Evolutionary conservation across 30 jellyfish, hydroid and myxozoan species (phyloP).

Genomic region (Turritopsis dohrnii): DNA sequence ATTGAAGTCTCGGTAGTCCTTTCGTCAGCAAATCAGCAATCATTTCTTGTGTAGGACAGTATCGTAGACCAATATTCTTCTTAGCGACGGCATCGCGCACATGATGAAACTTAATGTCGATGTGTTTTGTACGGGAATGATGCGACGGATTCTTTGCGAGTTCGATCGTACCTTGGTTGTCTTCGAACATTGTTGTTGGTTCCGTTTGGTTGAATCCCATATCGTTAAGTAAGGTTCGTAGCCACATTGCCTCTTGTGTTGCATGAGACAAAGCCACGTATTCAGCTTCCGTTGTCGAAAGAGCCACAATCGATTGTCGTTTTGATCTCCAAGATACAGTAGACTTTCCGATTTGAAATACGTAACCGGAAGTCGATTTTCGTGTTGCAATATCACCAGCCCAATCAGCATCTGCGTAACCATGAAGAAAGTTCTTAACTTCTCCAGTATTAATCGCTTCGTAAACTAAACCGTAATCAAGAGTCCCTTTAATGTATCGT

Average conservation of each 20-base stretch:
- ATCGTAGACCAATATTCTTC: too few relatives aligned
- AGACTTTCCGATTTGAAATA: slow-evolving; percentile 33
- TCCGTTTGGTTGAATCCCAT: too few relatives aligned
- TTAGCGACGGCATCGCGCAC: too few relatives aligned
- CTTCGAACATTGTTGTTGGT: too few relatives aligned
- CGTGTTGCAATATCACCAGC: slow-evolving; percentile 35
- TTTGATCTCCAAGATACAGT: slow-evolving; percentile 28
- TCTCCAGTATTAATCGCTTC: not conserved
- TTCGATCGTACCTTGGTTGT: too few relatives aligned
- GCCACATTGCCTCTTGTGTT: not conserved
- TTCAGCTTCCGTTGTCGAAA: slow-evolving; percentile 25
- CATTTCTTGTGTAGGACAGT: too few relatives aligned
- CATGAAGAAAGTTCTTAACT: not conserved
- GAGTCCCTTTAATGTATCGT: slow-evolving; percentile 44
- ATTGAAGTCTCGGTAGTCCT: too few relatives aligned
- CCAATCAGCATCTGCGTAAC: slow-evolving; percentile 44
- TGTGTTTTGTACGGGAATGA: too few relatives aligned
- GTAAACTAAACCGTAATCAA: slow-evolving; percentile 23
- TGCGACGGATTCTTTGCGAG: too few relatives aligned
- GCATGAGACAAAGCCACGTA: not conserved
- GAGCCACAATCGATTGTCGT: slow-evolving; percentile 29
- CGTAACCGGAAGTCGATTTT: slow-evolving; percentile 40
- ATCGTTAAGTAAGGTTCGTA: too few relatives aligned
- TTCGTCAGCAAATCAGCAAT: too few relatives aligned
- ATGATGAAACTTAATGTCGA: too few relatives aligned